Evolutionary conservation across 2,113 vertebrate species (phyloP).

Genomic region (Leiothrix lutea): DNA sequence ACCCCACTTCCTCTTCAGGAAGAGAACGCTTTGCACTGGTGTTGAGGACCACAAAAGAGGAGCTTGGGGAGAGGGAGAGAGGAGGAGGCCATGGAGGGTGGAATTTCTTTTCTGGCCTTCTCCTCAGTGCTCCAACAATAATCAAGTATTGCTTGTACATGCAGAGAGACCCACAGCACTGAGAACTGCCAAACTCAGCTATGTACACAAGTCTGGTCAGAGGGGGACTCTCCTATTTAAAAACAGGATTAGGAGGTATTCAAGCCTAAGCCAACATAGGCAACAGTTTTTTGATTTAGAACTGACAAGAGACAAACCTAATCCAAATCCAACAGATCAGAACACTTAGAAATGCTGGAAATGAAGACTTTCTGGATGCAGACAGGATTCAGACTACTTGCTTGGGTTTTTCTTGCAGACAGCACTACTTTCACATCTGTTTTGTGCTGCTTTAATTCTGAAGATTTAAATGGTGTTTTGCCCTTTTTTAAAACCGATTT

Average conservation of each 20-base stretch:
- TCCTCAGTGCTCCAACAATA: not conserved
- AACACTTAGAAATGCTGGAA: not conserved
- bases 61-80: not conserved
- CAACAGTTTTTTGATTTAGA: not conserved
- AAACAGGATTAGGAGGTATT: not conserved
- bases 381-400: not conserved
- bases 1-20: conserved; percentile 37
- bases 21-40: not conserved
- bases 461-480: not conserved
- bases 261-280: not conserved
- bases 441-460: not conserved
- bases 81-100: not conserved
- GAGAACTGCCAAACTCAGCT: not conserved
- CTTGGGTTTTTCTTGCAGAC: not conserved
- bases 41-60: not conserved
- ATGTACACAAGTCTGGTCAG: not conserved
- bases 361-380: not conserved
- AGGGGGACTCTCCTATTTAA: not conserved
- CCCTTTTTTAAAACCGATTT: not conserved
- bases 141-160: not conserved
- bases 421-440: not conserved
- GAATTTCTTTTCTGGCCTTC: not conserved
- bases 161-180: not conserved
- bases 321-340: not conserved
- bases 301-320: not conserved